Evolutionary conservation across 1,140 invertebrate genomes (phyloP), one percentile per base, ranked within the genome.

Genomic region (Apis dorsata): DNA sequence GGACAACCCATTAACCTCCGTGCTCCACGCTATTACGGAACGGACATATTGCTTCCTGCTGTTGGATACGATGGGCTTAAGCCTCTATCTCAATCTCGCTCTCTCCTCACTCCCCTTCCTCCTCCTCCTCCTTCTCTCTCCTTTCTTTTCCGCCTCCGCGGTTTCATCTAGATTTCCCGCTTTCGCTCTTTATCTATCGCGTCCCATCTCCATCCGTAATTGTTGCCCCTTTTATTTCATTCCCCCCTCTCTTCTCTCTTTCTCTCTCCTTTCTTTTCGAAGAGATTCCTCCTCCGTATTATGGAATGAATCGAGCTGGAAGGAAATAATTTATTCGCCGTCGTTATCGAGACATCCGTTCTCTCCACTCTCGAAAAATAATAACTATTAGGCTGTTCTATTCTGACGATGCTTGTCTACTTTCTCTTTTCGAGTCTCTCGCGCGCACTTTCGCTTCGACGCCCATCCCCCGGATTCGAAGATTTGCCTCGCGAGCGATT

Each of bases 21-120:
- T 80, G 82, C 86, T 86, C 70, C 69, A 68, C 69, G 85, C 82
- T 86, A 88, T 88, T 88, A 88, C 85, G 53, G 62, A 24, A 84
- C 81, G 78, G 75, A 86, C 85, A 86, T 86, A 88, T 88, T 88
- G 86, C 86, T 81, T 88, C 85, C 78, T 86, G 84, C 74, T 85
- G 83, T 81, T 65, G 51, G 70, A 57, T 65, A 85, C 83, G 79
- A 82, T 82, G 77, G 34, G 83, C 70, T 72, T 80, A 28, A 70
- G 51, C 51, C 68, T 77, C 79, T 76, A 77, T 85, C 72, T 82
- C 79, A 65, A 81, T 85, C 79, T 77, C 83, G 17, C 59, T 76
- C 69, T 4, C 28, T 65, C 63, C 28, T 13, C 17, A 59, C 21
- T 62, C 28, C 21, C n/a, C 62, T 24, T 21, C 21, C 10, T 11